A percentile compares a stretch with the other conserved stretches of the same genome.
Conservation (phyloP, 2,797 vertebrate species). For the Neosilurus mollespiculum region DNA sequence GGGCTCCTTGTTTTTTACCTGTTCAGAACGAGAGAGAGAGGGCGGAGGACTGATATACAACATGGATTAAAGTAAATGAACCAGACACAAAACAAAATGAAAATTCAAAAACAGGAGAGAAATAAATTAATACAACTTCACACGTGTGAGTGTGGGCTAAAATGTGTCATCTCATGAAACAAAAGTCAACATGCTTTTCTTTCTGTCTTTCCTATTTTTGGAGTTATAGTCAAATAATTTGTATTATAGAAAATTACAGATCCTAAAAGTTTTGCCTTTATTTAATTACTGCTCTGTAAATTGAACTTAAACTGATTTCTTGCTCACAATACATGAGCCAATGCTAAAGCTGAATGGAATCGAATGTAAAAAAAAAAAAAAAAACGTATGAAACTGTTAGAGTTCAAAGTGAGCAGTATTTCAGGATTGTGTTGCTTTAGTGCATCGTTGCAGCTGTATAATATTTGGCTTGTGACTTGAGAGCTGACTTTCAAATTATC, state of each 20-base stretch:
- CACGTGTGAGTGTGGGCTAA: slow-evolving; percentile 65
- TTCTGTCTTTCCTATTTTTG: background rate
- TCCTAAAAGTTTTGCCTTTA: background rate
- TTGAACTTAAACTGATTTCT: background rate
- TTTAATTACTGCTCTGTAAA: background rate
- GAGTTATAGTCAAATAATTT: background rate
- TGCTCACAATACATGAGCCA: background rate
- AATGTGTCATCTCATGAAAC: slow-evolving; percentile 58
- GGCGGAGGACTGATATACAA: slow-evolving; percentile 86
- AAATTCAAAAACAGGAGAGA: slow-evolving; percentile 49
- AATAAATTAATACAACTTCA: slow-evolving; percentile 70
- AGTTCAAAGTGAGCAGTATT: background rate
- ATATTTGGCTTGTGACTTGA: background rate
- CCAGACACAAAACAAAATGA: slow-evolving; percentile 63
- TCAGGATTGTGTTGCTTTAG: background rate
- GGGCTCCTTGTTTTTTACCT: slow-evolving; percentile 99
- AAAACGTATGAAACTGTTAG: background rate
- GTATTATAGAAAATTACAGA: too few species aligned
- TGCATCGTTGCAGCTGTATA: background rate
- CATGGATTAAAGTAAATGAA: slow-evolving; percentile 77
- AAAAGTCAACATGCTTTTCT: slow-evolving; percentile 11
- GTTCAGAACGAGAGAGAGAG: slow-evolving; percentile 96
- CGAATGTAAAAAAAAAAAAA: background rate
- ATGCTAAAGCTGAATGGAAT: background rate
- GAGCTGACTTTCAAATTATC: background rate